A percentile compares a stretch with the other conserved stretches of the same genome.
These are phyloP conservation scores for Phaethornis superciliosus DNA, from an alignment of 2,113 vertebrate genomes.

Conservation along the genomic window DNA sequence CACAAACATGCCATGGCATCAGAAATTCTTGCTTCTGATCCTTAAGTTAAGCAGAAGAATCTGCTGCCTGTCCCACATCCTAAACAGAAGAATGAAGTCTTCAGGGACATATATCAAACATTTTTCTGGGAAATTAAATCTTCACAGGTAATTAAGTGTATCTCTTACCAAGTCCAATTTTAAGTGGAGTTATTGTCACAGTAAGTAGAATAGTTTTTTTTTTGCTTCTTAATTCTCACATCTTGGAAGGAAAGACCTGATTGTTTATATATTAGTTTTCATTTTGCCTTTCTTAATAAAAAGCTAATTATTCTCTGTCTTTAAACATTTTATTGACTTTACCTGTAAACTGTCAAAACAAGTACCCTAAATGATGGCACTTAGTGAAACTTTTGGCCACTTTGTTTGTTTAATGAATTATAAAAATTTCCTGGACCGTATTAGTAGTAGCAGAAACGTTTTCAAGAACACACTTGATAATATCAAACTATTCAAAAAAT, in stretches of 20 bases:
- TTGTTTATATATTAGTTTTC: not conserved
- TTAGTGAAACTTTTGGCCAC: not conserved
- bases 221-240: not conserved
- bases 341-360: not conserved
- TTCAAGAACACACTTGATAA: not conserved
- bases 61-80: no score
- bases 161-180: not conserved
- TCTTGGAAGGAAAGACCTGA: not conserved
- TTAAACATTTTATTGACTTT: not conserved
- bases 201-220: not conserved
- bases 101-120: not conserved
- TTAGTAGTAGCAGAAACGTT: not conserved
- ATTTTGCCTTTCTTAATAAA: conserved; percentile 4
- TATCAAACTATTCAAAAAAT: not conserved
- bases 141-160: not conserved
- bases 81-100: not conserved
- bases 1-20: not conserved
- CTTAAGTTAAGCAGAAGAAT: no score
- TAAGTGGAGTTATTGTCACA: not conserved
- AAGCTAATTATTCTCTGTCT: not conserved
- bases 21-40: not conserved
- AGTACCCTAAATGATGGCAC: not conserved
- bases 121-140: not conserved
- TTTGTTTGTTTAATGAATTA: not conserved
- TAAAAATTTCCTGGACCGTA: not conserved